Conservation (phyloP, 2,113 vertebrate genomes). For the Heterotilapia buettikoferi region DNA sequence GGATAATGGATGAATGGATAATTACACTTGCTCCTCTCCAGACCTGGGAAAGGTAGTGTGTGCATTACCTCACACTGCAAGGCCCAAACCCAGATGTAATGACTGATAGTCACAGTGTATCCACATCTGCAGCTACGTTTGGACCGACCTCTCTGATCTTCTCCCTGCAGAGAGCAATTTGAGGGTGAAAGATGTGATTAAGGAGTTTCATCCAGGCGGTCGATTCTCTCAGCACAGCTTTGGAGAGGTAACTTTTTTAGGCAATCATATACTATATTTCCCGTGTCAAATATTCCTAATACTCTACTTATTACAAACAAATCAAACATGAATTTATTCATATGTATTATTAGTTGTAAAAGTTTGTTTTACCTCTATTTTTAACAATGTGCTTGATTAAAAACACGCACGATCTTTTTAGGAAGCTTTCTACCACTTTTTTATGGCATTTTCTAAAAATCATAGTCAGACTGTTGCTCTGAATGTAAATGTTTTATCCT, state of each 20-base stretch:
- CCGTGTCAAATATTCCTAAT: background rate
- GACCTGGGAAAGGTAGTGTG: background rate
- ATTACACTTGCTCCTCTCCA: conserved; percentile 16
- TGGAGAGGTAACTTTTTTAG: conserved; percentile 73
- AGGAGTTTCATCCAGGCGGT: conserved; percentile 75
- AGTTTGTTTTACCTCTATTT: background rate
- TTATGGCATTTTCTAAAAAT: background rate
- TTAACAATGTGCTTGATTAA: background rate
- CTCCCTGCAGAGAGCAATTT: conserved; percentile 74
- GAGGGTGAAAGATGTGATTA: conserved; percentile 83
- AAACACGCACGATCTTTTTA: background rate
- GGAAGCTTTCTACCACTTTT: background rate
- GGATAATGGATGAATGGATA: conserved; percentile 43
- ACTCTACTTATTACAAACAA: background rate
- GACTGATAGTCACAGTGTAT: background rate
- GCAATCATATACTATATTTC: background rate
- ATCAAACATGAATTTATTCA: background rate
- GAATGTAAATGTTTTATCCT: background rate
- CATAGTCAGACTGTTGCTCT: background rate
- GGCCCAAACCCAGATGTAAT: background rate
- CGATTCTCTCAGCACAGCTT: conserved; percentile 64
- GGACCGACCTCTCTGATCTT: background rate
- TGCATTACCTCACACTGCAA: background rate
- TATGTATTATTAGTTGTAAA: background rate
- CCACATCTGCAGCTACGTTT: background rate